phyloP scores from a whole-genome alignment of 2,113 vertebrate species.

The Antechinus stuartii region DNA sequence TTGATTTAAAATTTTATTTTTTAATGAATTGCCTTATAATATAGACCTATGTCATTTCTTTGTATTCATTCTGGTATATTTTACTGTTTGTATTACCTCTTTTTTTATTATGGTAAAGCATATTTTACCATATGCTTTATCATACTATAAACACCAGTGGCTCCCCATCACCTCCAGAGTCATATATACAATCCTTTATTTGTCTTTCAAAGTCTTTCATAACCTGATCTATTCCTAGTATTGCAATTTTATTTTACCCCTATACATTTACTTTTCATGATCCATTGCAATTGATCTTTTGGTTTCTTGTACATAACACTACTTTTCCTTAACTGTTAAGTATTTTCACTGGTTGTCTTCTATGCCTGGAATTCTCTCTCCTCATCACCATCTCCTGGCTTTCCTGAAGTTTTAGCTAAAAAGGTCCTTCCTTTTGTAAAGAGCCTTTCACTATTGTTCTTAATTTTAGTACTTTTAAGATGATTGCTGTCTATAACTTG shows the following conservation, averaged over 20 bases:
- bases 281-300: background rate
- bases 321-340: background rate
- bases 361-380: background rate
- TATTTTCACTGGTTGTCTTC: background rate
- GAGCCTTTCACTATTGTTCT: background rate
- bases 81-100: background rate
- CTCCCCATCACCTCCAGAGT: background rate
- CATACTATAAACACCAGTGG: background rate
- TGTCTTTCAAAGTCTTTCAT: background rate
- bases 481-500: background rate
- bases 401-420: background rate
- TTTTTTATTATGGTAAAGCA: background rate
- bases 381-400: background rate
- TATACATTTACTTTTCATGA: background rate
- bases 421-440: background rate
- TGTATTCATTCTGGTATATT: background rate
- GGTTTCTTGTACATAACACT: background rate
- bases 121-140: background rate
- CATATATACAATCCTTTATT: background rate
- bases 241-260: background rate
- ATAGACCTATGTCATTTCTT: background rate
- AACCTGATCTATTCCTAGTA: background rate
- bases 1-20: constrained; percentile 14
- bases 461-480: background rate
- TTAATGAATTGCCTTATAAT: background rate